Evolutionary conservation across 30 jellyfish, hydroid and myxozoan genomes (phyloP), one percentile per base, ranked within the genome.

Genomic region (Aurelia sp.): DNA sequence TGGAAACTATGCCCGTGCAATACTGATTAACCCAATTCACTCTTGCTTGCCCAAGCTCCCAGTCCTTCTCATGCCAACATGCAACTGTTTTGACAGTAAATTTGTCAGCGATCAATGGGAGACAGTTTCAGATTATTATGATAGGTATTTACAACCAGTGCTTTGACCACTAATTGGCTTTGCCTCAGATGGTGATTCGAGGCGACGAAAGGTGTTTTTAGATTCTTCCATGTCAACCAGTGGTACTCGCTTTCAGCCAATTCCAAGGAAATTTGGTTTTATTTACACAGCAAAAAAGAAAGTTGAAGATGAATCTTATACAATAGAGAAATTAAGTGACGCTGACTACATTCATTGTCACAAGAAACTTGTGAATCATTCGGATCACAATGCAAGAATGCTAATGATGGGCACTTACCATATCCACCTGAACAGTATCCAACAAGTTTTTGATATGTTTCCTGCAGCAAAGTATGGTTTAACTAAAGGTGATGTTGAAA

Each of bases 131-230:
- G 63, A 13, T 15, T 27, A 18, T 5, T 44, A 44, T 16, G 76
- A 52, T 41, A 40, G 11, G 8, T 57, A 74, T 21, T 3, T 74
- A 22, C 52, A 19, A 41, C 53, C 41, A 18, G 76, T 75, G 58
- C 78, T 75, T 4, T 78, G 86, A 0, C 86, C 86, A 8, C 27
- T 75, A 11, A 8, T 75, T 51, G 86, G 86, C 20, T 20, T 19
- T 75, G 86, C 86, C 53, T 75, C 86, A 1, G 86, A 75, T 75
- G 86, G 86, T 3, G 86, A 47, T 5, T 12, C 52, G 0, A 75
- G 86, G 27, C 17, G 78, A 53, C 5, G 86, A 2, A 75, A 75
- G 57, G 68, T 67, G 13, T 67, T 67, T 10, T 0, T 35, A 3
- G 57, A 67, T 3, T 67, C 9, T 4, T 4, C 57, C 9, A 4